phyloP scores from a whole-genome alignment of 2,113 vertebrate species.

The Typhlomys cinereus region DNA sequence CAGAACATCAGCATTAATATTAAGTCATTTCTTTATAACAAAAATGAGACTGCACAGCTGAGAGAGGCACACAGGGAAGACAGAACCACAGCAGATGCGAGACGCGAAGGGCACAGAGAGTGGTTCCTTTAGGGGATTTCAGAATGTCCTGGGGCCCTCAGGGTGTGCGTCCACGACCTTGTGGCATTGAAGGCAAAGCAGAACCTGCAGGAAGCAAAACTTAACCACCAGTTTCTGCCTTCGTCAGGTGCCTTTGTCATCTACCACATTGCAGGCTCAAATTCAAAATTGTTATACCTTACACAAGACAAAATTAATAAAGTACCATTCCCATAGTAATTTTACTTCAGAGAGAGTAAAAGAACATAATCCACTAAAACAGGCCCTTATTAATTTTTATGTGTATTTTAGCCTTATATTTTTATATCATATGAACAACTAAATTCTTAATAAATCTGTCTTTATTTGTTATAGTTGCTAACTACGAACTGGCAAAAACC shows the following conservation, averaged over 20 bases:
- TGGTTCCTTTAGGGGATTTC: background rate
- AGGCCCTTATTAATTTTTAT: background rate
- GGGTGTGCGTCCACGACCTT: background rate
- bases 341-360: background rate
- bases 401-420: background rate
- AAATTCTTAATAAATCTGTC: background rate
- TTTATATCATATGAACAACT: background rate
- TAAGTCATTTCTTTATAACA: background rate
- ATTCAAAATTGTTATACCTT: background rate
- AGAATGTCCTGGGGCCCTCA: background rate
- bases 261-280: background rate
- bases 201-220: background rate
- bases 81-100: rapidly evolving
- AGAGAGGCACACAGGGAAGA: background rate
- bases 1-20: background rate
- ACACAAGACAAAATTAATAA: background rate
- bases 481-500: background rate
- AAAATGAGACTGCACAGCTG: background rate
- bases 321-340: background rate
- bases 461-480: background rate
- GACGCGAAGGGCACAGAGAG: no score
- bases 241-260: background rate
- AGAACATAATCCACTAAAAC: background rate
- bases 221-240: background rate
- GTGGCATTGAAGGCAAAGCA: background rate